Evolutionary conservation across 2,113 vertebrate species (phyloP), one percentile per base, ranked within the genome.

Genomic region (Recurvirostra avosetta): DNA sequence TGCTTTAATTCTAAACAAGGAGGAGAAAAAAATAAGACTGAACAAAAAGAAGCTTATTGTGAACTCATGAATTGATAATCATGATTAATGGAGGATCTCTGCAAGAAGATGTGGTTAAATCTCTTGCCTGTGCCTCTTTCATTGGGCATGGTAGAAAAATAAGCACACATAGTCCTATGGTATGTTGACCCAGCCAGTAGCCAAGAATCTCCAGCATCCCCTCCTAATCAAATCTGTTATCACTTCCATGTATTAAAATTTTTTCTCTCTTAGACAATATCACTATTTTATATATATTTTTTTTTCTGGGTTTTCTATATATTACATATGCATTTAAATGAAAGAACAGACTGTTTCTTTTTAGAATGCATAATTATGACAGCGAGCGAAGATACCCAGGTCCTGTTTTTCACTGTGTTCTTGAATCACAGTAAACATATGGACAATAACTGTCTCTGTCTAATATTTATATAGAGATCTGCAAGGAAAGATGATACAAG

Each of bases 1-100:
- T 93, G 84, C 67, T 89, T 95, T 97, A 96, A 97, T 98, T 97
- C 94, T 88, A 97, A 98, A 96, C 89, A 95, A 88, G 82, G 67
- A 94, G 84, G 74, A 95, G 84, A 50, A 96, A 95, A 97, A 97
- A 97, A 97, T 95, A 84, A 96, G 78, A 40, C 87, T 93, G 94
- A 95, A 96, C 86, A 95, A 71, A 87, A 96, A 92, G 43, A 92
- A 62, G 53, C 77, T 97, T 50, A 50, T 50, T 50, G 49, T 50
- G 49, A 50, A 50, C 49, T 50, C 49, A 23, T 50, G 49, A 97
- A 97, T 84, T 96, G 95, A 95, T 97, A 96, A 97, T 92, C 52
- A 27, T 87, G 94, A 97, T 95, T 95, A 97, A 92, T 90, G 80
- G 77, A 86, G 88, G 92, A 71, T 95, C 67, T 90, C 55, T 88